Conservation (phyloP, 2,113 vertebrate species). For the Gadus macrocephalus region DNA sequence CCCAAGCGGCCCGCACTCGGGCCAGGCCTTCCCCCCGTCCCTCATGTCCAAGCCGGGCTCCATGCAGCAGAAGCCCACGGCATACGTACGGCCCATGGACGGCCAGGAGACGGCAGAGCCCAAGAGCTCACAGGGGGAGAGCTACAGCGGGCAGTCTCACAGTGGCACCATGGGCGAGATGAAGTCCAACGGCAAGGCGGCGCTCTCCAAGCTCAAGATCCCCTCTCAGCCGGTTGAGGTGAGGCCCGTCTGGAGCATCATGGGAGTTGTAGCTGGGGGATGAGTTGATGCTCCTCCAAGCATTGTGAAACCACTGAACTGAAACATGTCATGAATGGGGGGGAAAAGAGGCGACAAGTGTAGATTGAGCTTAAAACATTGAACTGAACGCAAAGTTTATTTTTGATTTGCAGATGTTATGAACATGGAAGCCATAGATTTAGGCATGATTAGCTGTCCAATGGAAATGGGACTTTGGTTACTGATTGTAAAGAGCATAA, state of each 20-base stretch:
- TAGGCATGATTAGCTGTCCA: too few relatives aligned
- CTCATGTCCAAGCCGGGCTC: conserved; percentile 92
- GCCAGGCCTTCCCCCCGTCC: conserved; percentile 91
- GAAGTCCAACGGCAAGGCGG: conserved; percentile 90
- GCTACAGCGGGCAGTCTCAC: conserved; percentile 85
- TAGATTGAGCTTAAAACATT: too few relatives aligned
- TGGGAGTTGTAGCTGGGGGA: too few relatives aligned
- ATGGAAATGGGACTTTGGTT: too few relatives aligned
- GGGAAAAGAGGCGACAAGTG: too few relatives aligned
- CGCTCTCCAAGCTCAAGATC: conserved; percentile 95
- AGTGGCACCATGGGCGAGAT: conserved; percentile 83
- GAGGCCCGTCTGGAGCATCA: conserved; percentile 71
- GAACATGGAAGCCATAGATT: too few relatives aligned
- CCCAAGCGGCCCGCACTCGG: conserved; percentile 85
- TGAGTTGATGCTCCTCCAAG: too few relatives aligned
- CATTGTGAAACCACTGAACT: too few relatives aligned
- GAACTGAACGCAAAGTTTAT: too few relatives aligned
- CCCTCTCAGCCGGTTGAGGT: conserved; percentile 94
- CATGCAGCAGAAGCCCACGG: conserved; percentile 97
- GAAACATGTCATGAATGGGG: too few relatives aligned
- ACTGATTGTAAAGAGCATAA: too few relatives aligned
- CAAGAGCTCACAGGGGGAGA: conserved; percentile 85
- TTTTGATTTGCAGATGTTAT: too few relatives aligned
- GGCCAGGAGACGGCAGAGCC: conserved; percentile 94
- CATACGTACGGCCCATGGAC: conserved; percentile 97